Evolutionary conservation across 2,797 vertebrate species (phyloP).

Genomic region (Leuciscus waleckii): DNA sequence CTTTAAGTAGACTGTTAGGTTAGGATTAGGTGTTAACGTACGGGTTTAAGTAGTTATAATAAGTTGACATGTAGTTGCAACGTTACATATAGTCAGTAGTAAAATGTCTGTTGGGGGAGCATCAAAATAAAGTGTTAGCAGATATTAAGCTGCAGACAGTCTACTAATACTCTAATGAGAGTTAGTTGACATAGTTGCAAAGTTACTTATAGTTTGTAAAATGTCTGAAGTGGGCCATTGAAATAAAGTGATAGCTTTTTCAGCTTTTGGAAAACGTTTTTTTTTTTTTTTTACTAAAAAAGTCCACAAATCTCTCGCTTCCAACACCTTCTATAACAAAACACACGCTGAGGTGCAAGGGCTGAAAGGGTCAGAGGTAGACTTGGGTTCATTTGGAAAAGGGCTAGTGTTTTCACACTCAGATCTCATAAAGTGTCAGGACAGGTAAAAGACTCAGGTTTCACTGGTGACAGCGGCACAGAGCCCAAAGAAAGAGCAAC

Average conservation of each 20-base stretch:
- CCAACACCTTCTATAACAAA: constrained; percentile 18
- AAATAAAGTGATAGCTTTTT: not conserved
- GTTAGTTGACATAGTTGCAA: not conserved
- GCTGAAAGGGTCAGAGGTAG: constrained; percentile 24
- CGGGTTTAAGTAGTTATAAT: too few relatives aligned
- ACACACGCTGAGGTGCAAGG: constrained; percentile 10
- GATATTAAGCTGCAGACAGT: not conserved
- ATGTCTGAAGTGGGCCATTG: not conserved
- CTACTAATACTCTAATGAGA: not conserved
- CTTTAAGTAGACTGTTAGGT: not conserved
- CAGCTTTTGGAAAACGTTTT: not conserved
- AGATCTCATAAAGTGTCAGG: constrained; percentile 25
- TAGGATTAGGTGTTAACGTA: not conserved
- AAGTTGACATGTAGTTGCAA: too few relatives aligned
- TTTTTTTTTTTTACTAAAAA: too few relatives aligned
- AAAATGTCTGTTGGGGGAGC: too few relatives aligned
- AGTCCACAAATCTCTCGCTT: not conserved
- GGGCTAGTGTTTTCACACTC: constrained; percentile 50
- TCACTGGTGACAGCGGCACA: constrained; percentile 14
- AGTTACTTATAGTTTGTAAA: not conserved
- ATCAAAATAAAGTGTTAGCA: too few relatives aligned
- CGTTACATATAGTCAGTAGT: too few relatives aligned
- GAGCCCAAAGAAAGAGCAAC: not conserved
- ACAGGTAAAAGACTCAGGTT: constrained; percentile 34
- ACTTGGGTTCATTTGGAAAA: constrained; percentile 36